Conservation (phyloP, 2,888 invertebrate species). For the Eurytoma adleriae region DNA sequence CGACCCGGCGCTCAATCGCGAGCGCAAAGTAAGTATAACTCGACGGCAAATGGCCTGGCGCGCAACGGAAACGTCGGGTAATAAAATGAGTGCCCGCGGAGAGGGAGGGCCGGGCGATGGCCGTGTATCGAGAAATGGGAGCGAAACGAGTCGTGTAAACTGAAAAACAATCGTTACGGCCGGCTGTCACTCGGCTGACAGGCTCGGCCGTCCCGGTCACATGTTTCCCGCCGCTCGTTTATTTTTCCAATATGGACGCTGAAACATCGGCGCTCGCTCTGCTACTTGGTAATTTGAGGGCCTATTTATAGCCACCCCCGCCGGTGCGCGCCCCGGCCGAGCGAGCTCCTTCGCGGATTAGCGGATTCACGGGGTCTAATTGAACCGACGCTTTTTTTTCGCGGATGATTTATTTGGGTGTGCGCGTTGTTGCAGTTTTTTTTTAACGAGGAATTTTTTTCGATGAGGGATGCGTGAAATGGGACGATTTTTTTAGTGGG, state of each 20-base stretch:
- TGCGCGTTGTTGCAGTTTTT: background rate
- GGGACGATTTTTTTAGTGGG: too few species aligned
- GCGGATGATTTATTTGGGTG: background rate
- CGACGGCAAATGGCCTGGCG: background rate
- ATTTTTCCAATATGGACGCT: slow-evolving; percentile 74
- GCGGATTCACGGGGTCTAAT: background rate
- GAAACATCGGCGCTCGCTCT: slow-evolving; percentile 31
- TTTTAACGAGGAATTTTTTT: too few species aligned
- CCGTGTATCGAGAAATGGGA: slow-evolving; percentile 62
- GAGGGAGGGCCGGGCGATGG: slow-evolving; percentile 9
- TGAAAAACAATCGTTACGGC: slow-evolving; percentile 74
- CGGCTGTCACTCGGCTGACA: slow-evolving; percentile 72
- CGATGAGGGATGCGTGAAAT: too few species aligned
- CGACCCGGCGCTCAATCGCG: too few species aligned
- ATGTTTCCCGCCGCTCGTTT: slow-evolving; percentile 72
- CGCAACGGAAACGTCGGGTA: slow-evolving; percentile 44
- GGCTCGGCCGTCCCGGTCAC: slow-evolving; percentile 71
- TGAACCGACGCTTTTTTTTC: background rate
- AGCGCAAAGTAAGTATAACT: background rate
- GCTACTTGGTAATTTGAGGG: slow-evolving; percentile 43
- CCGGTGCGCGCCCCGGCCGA: background rate
- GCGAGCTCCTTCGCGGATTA: background rate
- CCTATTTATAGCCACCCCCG: slow-evolving; percentile 47
- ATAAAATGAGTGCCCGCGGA: slow-evolving; percentile 34
- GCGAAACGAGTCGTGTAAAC: slow-evolving; percentile 72